A percentile compares a stretch with the other conserved stretches of the same genome.
These are phyloP conservation scores for Scrobipalpa costella DNA, from an alignment of 2,888 invertebrate genomes.

Conservation along the genomic window DNA sequence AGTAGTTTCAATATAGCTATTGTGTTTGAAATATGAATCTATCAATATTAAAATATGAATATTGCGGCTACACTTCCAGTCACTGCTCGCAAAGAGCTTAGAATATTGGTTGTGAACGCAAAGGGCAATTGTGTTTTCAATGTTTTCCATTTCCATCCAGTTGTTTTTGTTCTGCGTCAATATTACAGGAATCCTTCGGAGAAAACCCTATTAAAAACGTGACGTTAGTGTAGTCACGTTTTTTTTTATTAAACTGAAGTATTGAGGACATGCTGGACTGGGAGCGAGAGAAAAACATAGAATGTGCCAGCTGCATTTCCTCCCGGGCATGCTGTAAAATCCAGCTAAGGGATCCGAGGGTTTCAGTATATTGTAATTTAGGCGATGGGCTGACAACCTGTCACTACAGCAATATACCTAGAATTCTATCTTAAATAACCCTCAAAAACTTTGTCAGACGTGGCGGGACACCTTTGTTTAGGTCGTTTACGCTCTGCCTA, in stretches of 20 bases:
- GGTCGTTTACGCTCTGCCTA: too few species aligned
- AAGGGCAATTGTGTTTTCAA: background rate
- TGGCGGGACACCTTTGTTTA: too few species aligned
- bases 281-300: too few species aligned
- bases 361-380: too few species aligned
- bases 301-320: too few species aligned
- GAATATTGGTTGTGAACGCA: conserved; percentile 1
- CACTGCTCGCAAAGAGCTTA: background rate
- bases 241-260: conserved; percentile 33
- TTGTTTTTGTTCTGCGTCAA: background rate
- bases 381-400: too few species aligned
- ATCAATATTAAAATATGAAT: background rate
- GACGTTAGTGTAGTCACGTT: conserved; percentile 32
- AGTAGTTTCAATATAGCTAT: background rate
- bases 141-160: background rate
- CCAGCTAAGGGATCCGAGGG: too few species aligned
- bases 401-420: too few species aligned
- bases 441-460: too few species aligned
- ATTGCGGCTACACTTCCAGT: background rate
- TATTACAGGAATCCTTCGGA: background rate
- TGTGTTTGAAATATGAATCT: background rate
- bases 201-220: conserved; percentile 9
- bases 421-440: too few species aligned
- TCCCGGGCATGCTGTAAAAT: too few species aligned
- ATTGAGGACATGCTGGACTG: too few species aligned